Conservation (phyloP, 2,113 vertebrate species). For the Odocoileus virginianus region DNA sequence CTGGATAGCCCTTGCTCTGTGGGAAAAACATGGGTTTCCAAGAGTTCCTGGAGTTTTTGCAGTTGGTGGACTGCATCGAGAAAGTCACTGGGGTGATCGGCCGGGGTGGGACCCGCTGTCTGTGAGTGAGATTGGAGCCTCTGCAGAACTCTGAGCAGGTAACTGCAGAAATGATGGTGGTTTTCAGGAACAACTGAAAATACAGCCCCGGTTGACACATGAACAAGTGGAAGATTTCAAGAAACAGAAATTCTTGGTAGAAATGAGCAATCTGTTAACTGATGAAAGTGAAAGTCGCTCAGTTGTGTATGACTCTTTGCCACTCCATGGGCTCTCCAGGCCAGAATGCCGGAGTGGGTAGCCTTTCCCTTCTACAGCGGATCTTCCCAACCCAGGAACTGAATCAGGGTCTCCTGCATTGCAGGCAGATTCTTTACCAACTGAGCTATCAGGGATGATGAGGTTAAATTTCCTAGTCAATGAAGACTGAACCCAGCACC, state of each 20-base stretch:
- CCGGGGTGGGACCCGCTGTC: not conserved
- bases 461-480: not conserved
- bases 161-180: slow-evolving; percentile 8
- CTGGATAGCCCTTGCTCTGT: not conserved
- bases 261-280: not conserved
- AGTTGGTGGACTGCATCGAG: slow-evolving; percentile 12
- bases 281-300: not conserved
- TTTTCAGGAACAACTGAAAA: slow-evolving; percentile 26
- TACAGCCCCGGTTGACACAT: not conserved
- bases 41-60: slow-evolving; percentile 13
- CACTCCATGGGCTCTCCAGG: not conserved
- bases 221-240: not conserved
- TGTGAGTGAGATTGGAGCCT: slow-evolving; percentile 5
- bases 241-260: not conserved
- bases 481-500: not conserved
- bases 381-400: not conserved
- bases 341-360: not conserved
- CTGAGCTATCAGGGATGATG: not conserved
- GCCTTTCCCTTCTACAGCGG: not conserved
- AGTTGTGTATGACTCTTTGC: not conserved
- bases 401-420: not conserved
- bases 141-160: slow-evolving; percentile 51
- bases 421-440: not conserved
- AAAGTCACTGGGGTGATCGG: not conserved
- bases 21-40: not conserved